These are phyloP conservation scores for Morpho achilles DNA, from an alignment of 2,888 invertebrate species.

Conservation along the genomic window DNA sequence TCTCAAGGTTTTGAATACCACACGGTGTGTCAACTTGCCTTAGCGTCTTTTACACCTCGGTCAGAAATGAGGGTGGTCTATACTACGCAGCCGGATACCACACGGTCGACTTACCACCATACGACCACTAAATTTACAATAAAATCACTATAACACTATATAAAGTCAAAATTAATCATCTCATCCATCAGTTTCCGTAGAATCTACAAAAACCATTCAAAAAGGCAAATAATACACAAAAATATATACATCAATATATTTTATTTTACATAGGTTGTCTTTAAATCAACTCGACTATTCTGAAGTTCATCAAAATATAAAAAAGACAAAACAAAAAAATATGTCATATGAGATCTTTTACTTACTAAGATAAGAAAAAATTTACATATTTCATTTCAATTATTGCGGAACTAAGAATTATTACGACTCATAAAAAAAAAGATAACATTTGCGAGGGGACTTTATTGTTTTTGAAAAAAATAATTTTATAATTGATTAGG, in stretches of 20 bases:
- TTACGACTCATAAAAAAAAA: slow-evolving; percentile 59
- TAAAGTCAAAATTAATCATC: too few relatives aligned
- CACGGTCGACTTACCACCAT: too few relatives aligned
- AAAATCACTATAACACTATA: too few relatives aligned
- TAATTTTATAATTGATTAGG: too few relatives aligned
- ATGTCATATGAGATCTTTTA: slow-evolving; percentile 79
- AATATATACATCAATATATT: slow-evolving; percentile 78
- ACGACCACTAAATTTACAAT: too few relatives aligned
- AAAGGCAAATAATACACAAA: slow-evolving; percentile 48
- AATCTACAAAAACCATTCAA: neutral
- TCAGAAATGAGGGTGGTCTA: too few relatives aligned
- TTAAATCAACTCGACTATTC: slow-evolving; percentile 78
- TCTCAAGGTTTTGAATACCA: too few relatives aligned
- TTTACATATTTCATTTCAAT: slow-evolving; percentile 68
- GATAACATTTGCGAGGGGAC: slow-evolving; percentile 21
- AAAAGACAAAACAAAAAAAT: slow-evolving; percentile 79
- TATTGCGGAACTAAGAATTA: slow-evolving; percentile 73
- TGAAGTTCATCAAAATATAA: slow-evolving; percentile 78
- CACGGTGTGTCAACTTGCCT: too few relatives aligned
- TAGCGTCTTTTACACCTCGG: too few relatives aligned
- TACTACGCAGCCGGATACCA: too few relatives aligned
- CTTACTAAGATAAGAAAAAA: slow-evolving; percentile 78
- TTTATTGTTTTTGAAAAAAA: slow-evolving; percentile 6
- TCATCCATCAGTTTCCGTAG: too few relatives aligned
- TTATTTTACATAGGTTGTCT: slow-evolving; percentile 79